phyloP scores from a whole-genome alignment of 2,113 vertebrate genomes.

The Oreotrochilus melanogaster region DNA sequence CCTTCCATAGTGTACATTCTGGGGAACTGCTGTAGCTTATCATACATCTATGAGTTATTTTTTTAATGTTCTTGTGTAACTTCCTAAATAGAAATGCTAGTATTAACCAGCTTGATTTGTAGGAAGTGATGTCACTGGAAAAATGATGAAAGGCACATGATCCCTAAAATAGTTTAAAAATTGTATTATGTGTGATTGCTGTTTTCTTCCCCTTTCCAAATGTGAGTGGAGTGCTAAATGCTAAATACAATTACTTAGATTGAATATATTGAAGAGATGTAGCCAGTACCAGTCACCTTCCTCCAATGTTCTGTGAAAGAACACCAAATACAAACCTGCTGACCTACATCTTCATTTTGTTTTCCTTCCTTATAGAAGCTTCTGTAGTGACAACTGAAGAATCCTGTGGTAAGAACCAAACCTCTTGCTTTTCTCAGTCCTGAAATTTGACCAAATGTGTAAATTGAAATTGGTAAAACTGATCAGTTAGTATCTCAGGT shows the following conservation, averaged over 20 bases:
- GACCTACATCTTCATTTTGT: background rate
- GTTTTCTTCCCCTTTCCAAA: background rate
- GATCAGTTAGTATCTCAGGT: background rate
- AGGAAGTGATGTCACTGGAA: background rate
- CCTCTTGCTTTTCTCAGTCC: background rate
- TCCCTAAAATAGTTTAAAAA: background rate
- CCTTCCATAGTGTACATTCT: accelerated
- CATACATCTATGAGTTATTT: background rate
- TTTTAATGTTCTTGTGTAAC: background rate
- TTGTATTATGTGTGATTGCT: background rate
- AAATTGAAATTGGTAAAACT: background rate
- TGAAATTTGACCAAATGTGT: background rate
- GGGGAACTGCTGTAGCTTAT: background rate
- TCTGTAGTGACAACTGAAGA: background rate
- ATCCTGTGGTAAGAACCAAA: conserved; percentile 43
- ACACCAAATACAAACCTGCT: background rate
- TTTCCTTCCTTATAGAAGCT: background rate
- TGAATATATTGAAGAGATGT: background rate
- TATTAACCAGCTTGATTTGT: background rate
- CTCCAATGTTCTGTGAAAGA: background rate
- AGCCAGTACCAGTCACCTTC: background rate
- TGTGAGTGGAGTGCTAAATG: background rate
- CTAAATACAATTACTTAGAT: background rate
- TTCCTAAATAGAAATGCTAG: background rate
- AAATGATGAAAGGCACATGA: background rate